Evolutionary conservation across 2,113 vertebrate genomes (phyloP), one percentile per base, ranked within the genome.

Genomic region (Cettia cetti): DNA sequence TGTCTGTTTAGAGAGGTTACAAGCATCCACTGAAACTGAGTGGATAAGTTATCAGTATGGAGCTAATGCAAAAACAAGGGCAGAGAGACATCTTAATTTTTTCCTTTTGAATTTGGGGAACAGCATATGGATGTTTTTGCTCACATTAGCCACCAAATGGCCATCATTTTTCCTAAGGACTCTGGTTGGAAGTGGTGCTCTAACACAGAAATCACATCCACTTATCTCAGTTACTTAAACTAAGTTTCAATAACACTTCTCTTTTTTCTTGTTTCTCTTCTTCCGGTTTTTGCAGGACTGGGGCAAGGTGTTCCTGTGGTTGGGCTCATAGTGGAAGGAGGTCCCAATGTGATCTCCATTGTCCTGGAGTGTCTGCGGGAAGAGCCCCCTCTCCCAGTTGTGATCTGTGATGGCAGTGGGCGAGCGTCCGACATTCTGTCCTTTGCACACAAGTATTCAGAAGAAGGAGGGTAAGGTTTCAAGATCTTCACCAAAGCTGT

Each of bases 291-390:
- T 95, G 13, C 95, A 99, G 99, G 99, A 37, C 96, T 99, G 89
- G 99, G 99, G 30, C 99, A 99, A 95, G 99, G 99, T 11, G 99
- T 99, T 75, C 99, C 99, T 20, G 97, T 99, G 6, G 99, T 99
- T 91, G 99, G 99, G 45, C 98, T 99, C 35, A 99, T 99, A 64
- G 99, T 99, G 69, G 99, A 99, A 97, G 99, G 99, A 13, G 99
- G 99, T 65, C 99, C 99, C 24, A 99, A 99, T 0, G 98, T 99
- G 64, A 98, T 99, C 90, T 99, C 99, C 54, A 98, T 99, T 7
- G 99, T 99, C 24, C 86, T 99, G 95, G 99, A 99, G 86, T 99
- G 99, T 61, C 98, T 99, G 76, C 97, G 98, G 30, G 99, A 99
- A 83, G 99, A 99, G 1, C 99, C 99, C 7, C 99, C 99, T 1